Conservation (phyloP, 2,888 invertebrate genomes). For the Drosophila emarginata region DNA sequence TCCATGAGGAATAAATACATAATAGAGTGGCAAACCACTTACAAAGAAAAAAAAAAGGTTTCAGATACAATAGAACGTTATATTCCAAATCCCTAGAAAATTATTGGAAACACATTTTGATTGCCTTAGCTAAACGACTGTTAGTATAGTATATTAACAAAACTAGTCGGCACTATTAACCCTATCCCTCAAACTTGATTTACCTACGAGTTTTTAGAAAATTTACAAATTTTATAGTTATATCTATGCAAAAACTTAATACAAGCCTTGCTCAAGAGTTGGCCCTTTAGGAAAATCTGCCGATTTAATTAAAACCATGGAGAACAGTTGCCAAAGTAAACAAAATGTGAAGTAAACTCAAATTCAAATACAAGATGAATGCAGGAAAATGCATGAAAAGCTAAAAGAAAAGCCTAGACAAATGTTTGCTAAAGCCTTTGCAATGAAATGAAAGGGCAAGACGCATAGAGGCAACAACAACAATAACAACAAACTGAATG, state of each 20-base stretch:
- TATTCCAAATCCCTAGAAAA: too few relatives aligned
- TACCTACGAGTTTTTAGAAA: too few relatives aligned
- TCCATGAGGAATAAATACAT: too few relatives aligned
- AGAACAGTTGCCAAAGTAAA: constrained; percentile 10
- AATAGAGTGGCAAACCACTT: too few relatives aligned
- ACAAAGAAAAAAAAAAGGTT: too few relatives aligned
- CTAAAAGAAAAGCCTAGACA: constrained; percentile 42
- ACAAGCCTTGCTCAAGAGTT: neutral
- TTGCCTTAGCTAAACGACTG: too few relatives aligned
- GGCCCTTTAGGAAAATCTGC: neutral
- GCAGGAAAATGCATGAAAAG: constrained; percentile 33
- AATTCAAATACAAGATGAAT: constrained; percentile 29
- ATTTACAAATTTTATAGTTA: neutral
- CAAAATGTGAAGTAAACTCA: constrained; percentile 13
- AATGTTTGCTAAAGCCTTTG: constrained; percentile 55
- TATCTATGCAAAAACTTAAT: neutral
- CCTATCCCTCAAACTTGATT: too few relatives aligned
- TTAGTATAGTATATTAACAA: too few relatives aligned
- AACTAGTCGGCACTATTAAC: too few relatives aligned
- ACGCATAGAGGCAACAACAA: neutral
- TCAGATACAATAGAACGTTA: too few relatives aligned
- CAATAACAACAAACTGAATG: constrained; percentile 52
- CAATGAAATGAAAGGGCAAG: constrained; percentile 37
- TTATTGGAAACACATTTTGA: too few relatives aligned
- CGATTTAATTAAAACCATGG: constrained; percentile 11